Evolutionary conservation across 1,140 invertebrate species (phyloP).

Genomic region (Cepaea nemoralis): DNA sequence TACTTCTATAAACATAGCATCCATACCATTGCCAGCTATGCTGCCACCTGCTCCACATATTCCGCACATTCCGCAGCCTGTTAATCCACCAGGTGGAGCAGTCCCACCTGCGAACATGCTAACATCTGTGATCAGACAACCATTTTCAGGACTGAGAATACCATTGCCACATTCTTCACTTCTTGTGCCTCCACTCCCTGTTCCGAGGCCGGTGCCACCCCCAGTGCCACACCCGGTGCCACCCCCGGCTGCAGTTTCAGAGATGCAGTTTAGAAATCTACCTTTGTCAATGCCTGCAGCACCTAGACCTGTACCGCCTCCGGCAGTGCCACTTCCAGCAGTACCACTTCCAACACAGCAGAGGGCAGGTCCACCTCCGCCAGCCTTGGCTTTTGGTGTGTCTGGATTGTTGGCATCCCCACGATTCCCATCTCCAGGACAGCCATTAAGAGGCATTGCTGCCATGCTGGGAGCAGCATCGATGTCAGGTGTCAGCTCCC

Average conservation of each 20-base stretch:
- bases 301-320: not conserved
- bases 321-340: not conserved
- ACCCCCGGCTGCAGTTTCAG: not conserved
- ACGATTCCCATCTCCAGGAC: too few species aligned
- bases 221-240: conserved; percentile 1
- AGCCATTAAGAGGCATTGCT: not conserved
- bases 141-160: not conserved
- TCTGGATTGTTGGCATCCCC: not conserved
- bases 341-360: conserved; percentile 17
- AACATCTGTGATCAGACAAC: not conserved
- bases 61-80: not conserved
- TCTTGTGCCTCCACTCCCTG: not conserved
- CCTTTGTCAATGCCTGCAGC: not conserved
- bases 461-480: not conserved
- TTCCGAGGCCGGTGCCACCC: not conserved
- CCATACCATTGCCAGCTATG: conserved; percentile 2
- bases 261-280: not conserved
- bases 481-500: too few species aligned
- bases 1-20: not conserved
- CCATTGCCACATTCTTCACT: not conserved
- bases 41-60: not conserved
- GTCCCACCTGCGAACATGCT: not conserved
- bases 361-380: not conserved
- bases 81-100: not conserved
- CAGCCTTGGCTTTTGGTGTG: not conserved